Conservation (phyloP, 1,140 invertebrate species). For the Pentalonia nigronervosa region DNA sequence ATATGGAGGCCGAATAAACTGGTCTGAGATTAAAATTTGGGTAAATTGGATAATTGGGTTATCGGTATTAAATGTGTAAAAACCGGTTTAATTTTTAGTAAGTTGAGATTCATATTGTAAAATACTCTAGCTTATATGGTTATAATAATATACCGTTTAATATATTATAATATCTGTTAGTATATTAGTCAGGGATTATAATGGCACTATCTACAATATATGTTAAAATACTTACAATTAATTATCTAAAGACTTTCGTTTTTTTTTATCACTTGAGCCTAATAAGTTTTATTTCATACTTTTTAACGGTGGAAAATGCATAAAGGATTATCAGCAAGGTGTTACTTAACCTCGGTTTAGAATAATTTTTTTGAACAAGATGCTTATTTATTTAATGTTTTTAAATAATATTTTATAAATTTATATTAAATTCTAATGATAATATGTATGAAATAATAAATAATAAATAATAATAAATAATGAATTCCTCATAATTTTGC, state of each 20-base stretch:
- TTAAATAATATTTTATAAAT: neutral
- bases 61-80: slow-evolving; percentile 2
- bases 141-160: slow-evolving; percentile 8
- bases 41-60: slow-evolving; percentile 55
- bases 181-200: neutral
- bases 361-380: neutral
- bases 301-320: neutral
- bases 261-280: neutral
- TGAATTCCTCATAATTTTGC: too few relatives aligned
- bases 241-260: neutral
- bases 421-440: too few relatives aligned
- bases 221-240: neutral
- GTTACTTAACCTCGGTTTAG: neutral
- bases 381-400: neutral
- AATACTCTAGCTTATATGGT: neutral
- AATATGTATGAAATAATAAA: too few relatives aligned
- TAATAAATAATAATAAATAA: too few relatives aligned
- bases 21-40: slow-evolving; percentile 49
- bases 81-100: slow-evolving; percentile 39
- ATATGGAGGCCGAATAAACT: slow-evolving; percentile 50
- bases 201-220: neutral
- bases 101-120: neutral
- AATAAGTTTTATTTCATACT: neutral
- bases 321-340: neutral
- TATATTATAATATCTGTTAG: neutral